Evolutionary conservation across 2,888 invertebrate genomes (phyloP).

Genomic region (Chironomus tentans): DNA sequence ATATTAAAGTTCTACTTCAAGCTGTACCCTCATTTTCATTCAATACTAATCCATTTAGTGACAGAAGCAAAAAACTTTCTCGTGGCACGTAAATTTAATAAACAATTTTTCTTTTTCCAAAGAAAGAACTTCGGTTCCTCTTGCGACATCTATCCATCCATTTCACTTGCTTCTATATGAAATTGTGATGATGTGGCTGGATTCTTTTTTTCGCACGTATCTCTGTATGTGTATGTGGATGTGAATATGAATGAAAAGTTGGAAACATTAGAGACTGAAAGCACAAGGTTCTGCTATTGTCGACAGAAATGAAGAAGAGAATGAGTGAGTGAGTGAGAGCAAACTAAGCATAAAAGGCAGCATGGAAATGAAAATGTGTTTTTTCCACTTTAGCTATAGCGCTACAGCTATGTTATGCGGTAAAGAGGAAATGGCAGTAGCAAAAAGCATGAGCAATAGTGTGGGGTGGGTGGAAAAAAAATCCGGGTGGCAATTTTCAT

Average conservation of each 20-base stretch:
- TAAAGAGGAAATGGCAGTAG: background rate
- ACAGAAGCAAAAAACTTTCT: background rate
- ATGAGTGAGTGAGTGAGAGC: background rate
- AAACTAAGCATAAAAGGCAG: background rate
- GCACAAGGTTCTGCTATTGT: slow-evolving; percentile 18
- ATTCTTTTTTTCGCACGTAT: background rate
- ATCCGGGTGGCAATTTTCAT: slow-evolving; percentile 5
- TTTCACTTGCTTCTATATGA: background rate
- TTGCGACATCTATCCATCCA: background rate
- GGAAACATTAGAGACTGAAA: background rate
- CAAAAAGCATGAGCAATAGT: background rate
- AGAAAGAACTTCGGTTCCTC: background rate
- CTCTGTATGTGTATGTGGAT: background rate
- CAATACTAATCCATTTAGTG: slow-evolving; percentile 15
- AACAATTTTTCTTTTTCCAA: background rate
- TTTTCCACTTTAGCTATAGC: background rate
- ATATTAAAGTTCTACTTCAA: background rate
- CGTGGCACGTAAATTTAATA: slow-evolving; percentile 22
- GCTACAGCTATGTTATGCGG: background rate
- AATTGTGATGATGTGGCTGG: background rate
- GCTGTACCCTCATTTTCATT: slow-evolving; percentile 4
- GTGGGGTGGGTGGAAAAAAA: background rate
- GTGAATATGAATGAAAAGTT: background rate
- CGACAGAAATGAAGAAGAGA: background rate
- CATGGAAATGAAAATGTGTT: background rate